Conservation (phyloP, 2,113 vertebrate species). For the Ibidorhyncha struthersii region DNA sequence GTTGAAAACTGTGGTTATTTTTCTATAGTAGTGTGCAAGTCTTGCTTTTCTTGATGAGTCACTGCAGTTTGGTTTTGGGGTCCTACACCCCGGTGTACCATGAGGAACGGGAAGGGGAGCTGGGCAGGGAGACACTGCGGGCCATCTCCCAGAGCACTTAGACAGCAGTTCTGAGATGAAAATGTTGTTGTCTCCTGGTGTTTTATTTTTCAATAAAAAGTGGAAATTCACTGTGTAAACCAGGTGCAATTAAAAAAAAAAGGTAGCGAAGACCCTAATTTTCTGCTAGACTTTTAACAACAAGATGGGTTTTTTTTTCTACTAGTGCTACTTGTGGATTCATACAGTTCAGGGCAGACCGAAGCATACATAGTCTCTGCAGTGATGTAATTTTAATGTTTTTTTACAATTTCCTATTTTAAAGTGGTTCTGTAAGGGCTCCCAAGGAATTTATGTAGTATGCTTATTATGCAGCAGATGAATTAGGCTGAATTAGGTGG, state of each 20-base stretch:
- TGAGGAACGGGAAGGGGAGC: neutral
- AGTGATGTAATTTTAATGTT: neutral
- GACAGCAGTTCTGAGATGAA: neutral
- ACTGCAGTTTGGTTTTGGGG: neutral
- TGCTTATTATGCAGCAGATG: neutral
- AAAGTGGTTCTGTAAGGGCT: neutral
- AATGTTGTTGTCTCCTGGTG: neutral
- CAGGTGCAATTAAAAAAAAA: neutral
- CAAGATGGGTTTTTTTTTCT: neutral
- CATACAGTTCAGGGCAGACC: neutral
- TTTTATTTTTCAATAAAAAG: neutral
- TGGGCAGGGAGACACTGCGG: neutral
- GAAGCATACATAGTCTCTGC: neutral
- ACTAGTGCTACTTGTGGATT: neutral
- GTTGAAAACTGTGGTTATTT: neutral
- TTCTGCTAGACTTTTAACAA: neutral
- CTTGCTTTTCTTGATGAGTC: neutral
- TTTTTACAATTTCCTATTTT: neutral
- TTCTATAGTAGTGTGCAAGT: neutral
- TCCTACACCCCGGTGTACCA: neutral
- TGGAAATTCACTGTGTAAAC: neutral
- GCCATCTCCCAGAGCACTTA: neutral
- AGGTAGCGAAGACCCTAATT: rapidly evolving
- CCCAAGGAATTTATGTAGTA: neutral
- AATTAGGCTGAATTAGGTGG: neutral